phyloP scores from a whole-genome alignment of 2,888 invertebrate species.

The Invenusta paracnida region DNA sequence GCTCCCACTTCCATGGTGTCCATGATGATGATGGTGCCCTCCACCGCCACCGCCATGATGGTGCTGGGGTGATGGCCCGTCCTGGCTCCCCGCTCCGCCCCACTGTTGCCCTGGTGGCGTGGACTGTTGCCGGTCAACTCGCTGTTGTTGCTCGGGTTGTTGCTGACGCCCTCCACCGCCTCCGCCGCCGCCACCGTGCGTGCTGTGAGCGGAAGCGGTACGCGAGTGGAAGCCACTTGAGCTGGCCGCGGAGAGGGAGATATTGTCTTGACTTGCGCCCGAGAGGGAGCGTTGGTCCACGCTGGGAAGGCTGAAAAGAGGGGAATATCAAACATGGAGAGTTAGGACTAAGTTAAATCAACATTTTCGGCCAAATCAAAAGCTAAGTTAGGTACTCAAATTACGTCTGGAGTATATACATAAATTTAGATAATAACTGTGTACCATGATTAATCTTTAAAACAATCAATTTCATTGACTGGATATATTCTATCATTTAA shows the following conservation, averaged over 20 bases:
- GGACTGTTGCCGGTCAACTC: not conserved
- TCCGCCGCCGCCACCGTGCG: conserved; percentile 52
- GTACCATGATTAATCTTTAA: no score
- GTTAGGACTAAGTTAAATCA: no score
- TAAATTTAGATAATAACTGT: no score
- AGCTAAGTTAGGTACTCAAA: no score
- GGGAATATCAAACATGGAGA: no score
- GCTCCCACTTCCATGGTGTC: not conserved
- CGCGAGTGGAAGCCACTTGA: conserved; percentile 49
- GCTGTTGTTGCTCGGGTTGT: conserved; percentile 10
- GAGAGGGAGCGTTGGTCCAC: conserved; percentile 58
- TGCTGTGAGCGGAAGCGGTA: conserved; percentile 69
- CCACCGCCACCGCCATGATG: not conserved
- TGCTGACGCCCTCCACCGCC: conserved; percentile 18
- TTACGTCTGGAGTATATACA: no score
- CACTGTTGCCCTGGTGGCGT: conserved; percentile 11
- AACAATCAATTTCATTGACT: no score
- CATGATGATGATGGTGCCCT: not conserved
- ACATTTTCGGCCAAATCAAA: no score
- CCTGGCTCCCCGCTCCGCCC: not conserved
- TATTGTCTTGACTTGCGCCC: conserved; percentile 56
- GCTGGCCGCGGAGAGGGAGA: conserved; percentile 51
- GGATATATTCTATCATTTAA: no score
- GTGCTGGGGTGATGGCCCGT: not conserved
- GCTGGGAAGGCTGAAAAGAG: conserved; percentile 52